Evolutionary conservation across 2,797 vertebrate genomes (phyloP).

Genomic region (Hypotaenidia philippensis): DNA sequence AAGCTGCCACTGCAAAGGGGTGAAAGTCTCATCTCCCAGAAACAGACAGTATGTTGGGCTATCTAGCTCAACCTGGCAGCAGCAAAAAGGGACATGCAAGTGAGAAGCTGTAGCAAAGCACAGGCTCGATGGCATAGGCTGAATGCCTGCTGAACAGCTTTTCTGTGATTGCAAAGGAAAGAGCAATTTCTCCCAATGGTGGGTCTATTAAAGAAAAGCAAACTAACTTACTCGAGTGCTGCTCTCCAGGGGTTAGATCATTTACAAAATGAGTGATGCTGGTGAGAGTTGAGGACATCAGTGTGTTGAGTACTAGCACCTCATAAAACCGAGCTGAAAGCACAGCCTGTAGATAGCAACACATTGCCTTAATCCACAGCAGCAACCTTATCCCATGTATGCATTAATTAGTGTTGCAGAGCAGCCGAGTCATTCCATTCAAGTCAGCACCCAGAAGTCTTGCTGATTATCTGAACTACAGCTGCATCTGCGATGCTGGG

Average conservation of each 20-base stretch:
- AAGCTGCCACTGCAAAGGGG: neutral
- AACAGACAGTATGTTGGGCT: neutral
- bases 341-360: neutral
- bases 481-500: neutral
- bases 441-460: neutral
- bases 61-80: neutral
- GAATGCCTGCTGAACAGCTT: neutral
- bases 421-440: neutral
- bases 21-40: neutral
- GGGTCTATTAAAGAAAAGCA: neutral
- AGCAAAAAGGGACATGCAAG: neutral
- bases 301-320: neutral
- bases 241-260: neutral
- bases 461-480: neutral
- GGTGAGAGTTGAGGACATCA: neutral
- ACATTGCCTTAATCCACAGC: neutral
- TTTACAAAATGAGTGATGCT: neutral
- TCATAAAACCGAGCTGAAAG: neutral
- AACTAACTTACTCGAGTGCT: neutral
- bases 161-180: neutral
- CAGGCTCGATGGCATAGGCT: neutral
- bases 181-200: neutral
- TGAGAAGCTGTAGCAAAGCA: neutral
- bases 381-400: neutral
- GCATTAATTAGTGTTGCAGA: neutral